Evolutionary conservation across 2,113 vertebrate genomes (phyloP), one percentile per base, ranked within the genome.

Genomic region (Gadus macrocephalus): DNA sequence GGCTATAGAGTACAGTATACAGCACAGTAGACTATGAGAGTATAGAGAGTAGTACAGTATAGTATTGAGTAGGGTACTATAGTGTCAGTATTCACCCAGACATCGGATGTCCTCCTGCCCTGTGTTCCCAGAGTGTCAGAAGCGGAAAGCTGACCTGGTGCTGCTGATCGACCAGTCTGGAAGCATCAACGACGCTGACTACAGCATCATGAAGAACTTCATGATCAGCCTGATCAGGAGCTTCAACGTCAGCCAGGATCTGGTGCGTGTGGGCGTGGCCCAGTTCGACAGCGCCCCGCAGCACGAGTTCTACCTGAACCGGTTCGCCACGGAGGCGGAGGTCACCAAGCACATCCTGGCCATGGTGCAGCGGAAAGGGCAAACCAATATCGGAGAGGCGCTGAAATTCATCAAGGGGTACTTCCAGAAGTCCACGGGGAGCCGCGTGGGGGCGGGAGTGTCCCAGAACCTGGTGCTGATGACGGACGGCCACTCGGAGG

Each of bases 391-490:
- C 2, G 92, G 91, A 3, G 1, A 20, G 1, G 91, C 89, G 0
- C 76, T 94, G 53, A 20, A 25, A 1, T 81, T 81, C 58, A 82
- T 89, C 16, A 70, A 15, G 3, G 74, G 58, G 0, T 83, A 91
- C 69, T 95, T 94, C 62, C 28, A 90, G 4, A 70, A 73, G 3
- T 78, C 65, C 0, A 76, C 27, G 0, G 93, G 94, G 1, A 78
- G 91, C 62, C 80, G 90, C 3, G 86, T 55, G 15, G 72, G 71
- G 7, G 59, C 17, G 0, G 64, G 63, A 1, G 68, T 93, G 20
- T 83, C 87, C 5, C 92, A 93, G 77, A 93, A 90, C 19, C 85
- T 95, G 56, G 68, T 95, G 15, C 78, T 95, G 63, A 92, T 95
- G 80, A 94, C 93, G 0, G 93, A 91, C 5, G 89, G 92, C 0